phyloP scores from a whole-genome alignment of 1,140 invertebrate genomes.

The Conus betulinus region DNA sequence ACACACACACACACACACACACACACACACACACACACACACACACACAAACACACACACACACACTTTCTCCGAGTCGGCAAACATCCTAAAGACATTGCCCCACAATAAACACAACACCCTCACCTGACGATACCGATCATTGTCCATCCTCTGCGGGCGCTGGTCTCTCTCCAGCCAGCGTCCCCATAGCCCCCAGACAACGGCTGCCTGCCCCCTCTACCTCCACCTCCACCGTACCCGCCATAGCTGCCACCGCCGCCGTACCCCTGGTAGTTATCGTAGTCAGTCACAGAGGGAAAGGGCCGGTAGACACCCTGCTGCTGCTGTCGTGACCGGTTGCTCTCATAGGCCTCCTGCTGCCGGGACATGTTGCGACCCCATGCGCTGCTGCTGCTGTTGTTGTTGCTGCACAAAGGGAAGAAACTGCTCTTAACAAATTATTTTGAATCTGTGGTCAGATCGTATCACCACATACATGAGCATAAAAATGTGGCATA shows the following conservation, averaged over 20 bases:
- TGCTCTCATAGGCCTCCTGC: neutral
- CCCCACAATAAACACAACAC: neutral
- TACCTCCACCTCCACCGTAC: neutral
- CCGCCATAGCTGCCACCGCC: neutral
- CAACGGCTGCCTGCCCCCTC: neutral
- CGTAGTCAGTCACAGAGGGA: neutral
- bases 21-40: too few species aligned
- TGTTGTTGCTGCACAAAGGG: neutral
- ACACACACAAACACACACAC: neutral
- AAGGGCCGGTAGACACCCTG: neutral
- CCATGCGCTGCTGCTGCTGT: neutral
- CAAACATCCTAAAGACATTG: too few species aligned
- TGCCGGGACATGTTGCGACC: conserved; percentile 13
- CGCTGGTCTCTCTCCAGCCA: neutral
- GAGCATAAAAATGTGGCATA: too few species aligned
- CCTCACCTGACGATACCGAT: neutral
- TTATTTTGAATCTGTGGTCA: too few species aligned
- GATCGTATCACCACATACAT: too few species aligned
- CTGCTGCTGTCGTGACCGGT: neutral
- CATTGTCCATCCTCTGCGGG: neutral
- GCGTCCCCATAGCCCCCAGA: neutral
- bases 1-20: too few species aligned
- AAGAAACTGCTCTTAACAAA: neutral
- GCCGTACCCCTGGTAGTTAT: neutral
- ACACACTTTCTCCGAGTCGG: too few species aligned